Conservation (phyloP, 2,888 invertebrate genomes). For the Amorpha juglandis region DNA sequence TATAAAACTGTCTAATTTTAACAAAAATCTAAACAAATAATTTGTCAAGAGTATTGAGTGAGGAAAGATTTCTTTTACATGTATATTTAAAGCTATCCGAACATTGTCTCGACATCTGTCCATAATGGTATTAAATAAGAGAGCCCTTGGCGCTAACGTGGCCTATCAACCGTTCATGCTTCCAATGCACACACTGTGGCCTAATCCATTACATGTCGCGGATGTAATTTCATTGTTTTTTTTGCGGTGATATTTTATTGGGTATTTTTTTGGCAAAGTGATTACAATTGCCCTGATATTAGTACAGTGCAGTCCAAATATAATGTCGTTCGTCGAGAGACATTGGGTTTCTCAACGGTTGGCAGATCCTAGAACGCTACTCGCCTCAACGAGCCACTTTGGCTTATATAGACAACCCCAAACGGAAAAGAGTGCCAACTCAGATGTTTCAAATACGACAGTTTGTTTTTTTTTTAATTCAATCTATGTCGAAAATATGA, state of each 20-base stretch:
- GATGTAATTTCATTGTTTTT: not conserved
- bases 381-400: too few relatives aligned
- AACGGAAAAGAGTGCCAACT: too few relatives aligned
- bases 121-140: slow-evolving; percentile 48
- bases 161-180: slow-evolving; percentile 22
- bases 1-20: not conserved
- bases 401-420: too few relatives aligned
- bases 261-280: too few relatives aligned
- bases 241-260: not conserved
- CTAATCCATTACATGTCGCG: slow-evolving; percentile 6
- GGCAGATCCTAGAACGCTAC: too few relatives aligned
- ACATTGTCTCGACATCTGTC: slow-evolving; percentile 42
- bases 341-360: too few relatives aligned
- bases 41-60: not conserved
- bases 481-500: too few relatives aligned
- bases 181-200: slow-evolving; percentile 29
- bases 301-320: too few relatives aligned
- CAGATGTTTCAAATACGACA: too few relatives aligned
- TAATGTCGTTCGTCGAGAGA: too few relatives aligned
- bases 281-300: too few relatives aligned
- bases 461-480: too few relatives aligned
- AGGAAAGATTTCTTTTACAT: not conserved
- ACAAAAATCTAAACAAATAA: not conserved
- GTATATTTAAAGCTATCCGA: not conserved
- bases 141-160: slow-evolving; percentile 47